Evolutionary conservation across 2,888 invertebrate species (phyloP).

Genomic region (Anorthoa munda): DNA sequence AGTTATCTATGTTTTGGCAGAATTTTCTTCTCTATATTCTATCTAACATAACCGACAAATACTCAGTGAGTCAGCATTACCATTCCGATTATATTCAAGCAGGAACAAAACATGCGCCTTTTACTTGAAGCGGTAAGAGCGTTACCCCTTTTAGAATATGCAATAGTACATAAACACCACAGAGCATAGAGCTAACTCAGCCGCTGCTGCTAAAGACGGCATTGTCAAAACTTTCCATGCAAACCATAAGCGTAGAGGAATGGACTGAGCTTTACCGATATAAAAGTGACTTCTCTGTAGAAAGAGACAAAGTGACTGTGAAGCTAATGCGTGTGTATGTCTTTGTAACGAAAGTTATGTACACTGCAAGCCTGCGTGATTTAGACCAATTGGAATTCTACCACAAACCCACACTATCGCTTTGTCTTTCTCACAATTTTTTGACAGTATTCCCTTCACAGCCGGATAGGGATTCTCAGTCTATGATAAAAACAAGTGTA

Average conservation of each 20-base stretch:
- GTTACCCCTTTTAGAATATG: conserved; percentile 51
- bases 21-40: neutral
- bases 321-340: neutral
- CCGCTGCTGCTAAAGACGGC: neutral
- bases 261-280: neutral
- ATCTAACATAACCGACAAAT: neutral
- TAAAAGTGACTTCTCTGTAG: neutral
- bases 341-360: neutral
- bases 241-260: neutral
- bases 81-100: conserved; percentile 33
- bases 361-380: neutral
- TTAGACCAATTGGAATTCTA: neutral
- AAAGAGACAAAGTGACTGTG: neutral
- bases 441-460: neutral
- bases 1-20: neutral
- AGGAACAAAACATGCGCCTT: conserved; percentile 37
- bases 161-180: conserved; percentile 52
- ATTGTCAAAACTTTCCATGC: neutral
- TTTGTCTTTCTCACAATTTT: neutral
- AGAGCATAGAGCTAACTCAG: neutral
- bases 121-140: conserved; percentile 26
- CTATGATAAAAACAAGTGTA: no score
- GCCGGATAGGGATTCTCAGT: neutral
- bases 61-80: neutral
- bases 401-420: no score